These are phyloP conservation scores for Hirtodrosophila cameraria DNA, from an alignment of 2,888 invertebrate species.

Conservation along the genomic window DNA sequence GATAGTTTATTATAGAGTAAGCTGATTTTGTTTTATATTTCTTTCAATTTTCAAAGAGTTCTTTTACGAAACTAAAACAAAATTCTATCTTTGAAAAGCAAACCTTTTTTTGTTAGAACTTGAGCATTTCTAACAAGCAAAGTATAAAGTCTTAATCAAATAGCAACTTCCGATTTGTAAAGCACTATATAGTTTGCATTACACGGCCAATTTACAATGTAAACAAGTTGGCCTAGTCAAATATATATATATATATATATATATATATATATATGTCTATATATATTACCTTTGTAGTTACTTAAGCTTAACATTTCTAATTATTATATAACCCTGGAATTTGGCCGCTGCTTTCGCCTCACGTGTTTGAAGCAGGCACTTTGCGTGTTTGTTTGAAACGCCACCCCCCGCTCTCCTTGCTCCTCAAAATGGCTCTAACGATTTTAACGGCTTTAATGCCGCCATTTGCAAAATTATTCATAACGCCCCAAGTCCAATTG, in stretches of 20 bases:
- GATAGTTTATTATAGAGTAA: too few relatives aligned
- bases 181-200: constrained; percentile 11
- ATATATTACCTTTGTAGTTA: background rate
- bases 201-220: constrained; percentile 30
- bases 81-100: too few relatives aligned
- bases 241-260: background rate
- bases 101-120: too few relatives aligned
- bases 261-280: background rate
- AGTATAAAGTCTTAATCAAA: constrained; percentile 15
- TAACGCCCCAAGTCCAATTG: constrained; percentile 42
- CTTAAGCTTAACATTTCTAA: constrained; percentile 20
- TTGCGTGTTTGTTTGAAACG: constrained; percentile 33
- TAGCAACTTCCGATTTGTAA: constrained; percentile 23
- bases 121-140: too few relatives aligned
- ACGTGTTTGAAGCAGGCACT: constrained; percentile 28
- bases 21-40: too few relatives aligned
- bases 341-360: constrained; percentile 33
- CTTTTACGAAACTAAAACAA: too few relatives aligned
- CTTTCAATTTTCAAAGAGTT: too few relatives aligned
- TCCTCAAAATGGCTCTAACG: too few relatives aligned
- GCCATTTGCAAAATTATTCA: constrained; percentile 54
- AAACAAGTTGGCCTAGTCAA: constrained; percentile 20
- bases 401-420: background rate
- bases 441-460: constrained; percentile 32
- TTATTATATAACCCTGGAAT: constrained; percentile 48